These are phyloP conservation scores for Mythimna ferrago DNA, from an alignment of 2,888 invertebrate genomes.

Conservation along the genomic window DNA sequence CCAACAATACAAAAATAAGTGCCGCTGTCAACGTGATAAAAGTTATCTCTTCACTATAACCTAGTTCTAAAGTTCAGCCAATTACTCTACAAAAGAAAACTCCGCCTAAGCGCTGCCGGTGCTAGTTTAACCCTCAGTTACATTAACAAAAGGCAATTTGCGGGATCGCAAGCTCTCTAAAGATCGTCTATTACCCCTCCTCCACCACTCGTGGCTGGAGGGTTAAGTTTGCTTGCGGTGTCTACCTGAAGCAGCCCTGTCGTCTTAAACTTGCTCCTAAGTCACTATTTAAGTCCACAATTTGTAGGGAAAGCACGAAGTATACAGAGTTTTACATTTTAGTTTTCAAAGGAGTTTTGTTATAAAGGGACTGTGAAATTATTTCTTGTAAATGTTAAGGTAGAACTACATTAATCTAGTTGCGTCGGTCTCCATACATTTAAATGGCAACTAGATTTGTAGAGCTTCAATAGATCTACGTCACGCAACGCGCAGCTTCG, in stretches of 20 bases:
- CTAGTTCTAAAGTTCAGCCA: constrained; percentile 8
- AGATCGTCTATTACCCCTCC: constrained; percentile 45
- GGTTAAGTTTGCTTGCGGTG: constrained; percentile 61
- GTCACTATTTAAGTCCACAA: constrained; percentile 56
- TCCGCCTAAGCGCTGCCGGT: constrained; percentile 30
- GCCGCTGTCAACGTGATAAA: not conserved
- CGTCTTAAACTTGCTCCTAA: constrained; percentile 50
- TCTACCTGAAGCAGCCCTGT: constrained; percentile 53
- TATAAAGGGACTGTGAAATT: constrained; percentile 3
- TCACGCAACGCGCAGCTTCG: too few relatives aligned
- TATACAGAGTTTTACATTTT: constrained; percentile 45
- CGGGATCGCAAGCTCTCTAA: constrained; percentile 47
- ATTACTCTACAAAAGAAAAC: constrained; percentile 43
- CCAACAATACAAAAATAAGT: too few relatives aligned
- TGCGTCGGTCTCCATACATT: too few relatives aligned
- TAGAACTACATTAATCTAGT: too few relatives aligned
- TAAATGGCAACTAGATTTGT: too few relatives aligned
- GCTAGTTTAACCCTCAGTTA: constrained; percentile 45
- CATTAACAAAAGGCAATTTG: constrained; percentile 59
- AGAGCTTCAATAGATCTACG: too few relatives aligned
- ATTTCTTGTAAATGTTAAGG: not conserved
- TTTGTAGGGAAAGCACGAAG: constrained; percentile 57
- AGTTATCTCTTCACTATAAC: not conserved
- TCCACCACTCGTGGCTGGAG: constrained; percentile 28
- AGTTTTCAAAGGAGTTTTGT: constrained; percentile 35